These are phyloP conservation scores for Zeugodacus cucurbitae DNA, from an alignment of 1,140 invertebrate genomes.

Conservation along the genomic window DNA sequence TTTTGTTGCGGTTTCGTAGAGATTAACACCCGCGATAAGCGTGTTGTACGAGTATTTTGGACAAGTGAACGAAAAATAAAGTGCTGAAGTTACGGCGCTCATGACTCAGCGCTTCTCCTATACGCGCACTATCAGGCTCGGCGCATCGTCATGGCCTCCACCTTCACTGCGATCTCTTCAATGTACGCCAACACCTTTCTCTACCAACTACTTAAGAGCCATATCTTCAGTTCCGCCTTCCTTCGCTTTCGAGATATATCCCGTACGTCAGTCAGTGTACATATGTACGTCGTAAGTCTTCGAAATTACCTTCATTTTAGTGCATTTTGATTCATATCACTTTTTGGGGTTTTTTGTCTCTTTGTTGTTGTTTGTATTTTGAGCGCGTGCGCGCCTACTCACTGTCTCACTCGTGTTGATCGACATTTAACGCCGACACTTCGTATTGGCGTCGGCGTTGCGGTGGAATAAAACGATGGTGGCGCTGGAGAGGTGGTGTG, in stretches of 20 bases:
- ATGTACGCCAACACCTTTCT: background rate
- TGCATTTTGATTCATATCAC: slow-evolving; percentile 32
- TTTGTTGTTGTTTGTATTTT: background rate
- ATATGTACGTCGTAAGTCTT: background rate
- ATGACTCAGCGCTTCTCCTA: background rate
- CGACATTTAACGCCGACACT: slow-evolving; percentile 29
- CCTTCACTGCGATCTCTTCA: background rate
- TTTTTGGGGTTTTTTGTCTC: background rate
- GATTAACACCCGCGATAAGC: slow-evolving; percentile 32
- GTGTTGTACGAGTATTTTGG: background rate
- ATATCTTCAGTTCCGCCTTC: background rate
- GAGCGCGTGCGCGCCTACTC: slow-evolving; percentile 33
- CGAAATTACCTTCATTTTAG: slow-evolving; percentile 26
- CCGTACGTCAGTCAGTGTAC: too few species aligned
- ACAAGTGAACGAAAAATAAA: slow-evolving; percentile 20
- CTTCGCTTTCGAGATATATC: background rate
- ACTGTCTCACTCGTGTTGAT: background rate
- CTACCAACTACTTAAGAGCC: background rate
- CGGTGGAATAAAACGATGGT: background rate
- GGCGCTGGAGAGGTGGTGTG: background rate
- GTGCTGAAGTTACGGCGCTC: background rate
- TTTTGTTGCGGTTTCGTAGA: background rate
- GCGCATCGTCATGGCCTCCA: background rate
- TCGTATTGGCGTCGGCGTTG: background rate
- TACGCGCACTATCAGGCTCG: background rate